A percentile compares a stretch with the other conserved stretches of the same genome.
These are phyloP conservation scores for Leucopsar rothschildi DNA, from an alignment of 2,113 vertebrate species.

Conservation along the genomic window DNA sequence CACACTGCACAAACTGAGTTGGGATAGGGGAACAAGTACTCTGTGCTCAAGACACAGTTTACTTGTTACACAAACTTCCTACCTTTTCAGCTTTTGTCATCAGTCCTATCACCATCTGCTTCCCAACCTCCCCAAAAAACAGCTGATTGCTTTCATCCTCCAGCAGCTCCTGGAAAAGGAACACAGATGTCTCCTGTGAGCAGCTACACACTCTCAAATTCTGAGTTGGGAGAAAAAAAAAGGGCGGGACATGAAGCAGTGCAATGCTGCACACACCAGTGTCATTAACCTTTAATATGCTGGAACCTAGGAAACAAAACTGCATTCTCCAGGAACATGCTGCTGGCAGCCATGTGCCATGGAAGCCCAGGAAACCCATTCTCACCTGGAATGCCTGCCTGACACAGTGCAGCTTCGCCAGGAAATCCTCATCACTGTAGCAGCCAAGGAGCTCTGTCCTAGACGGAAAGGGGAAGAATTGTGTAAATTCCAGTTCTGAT, in stretches of 20 bases:
- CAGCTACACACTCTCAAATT: not conserved
- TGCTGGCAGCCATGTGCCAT: not conserved
- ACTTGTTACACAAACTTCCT: not conserved
- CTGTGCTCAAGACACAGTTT: not conserved
- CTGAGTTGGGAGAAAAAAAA: not conserved
- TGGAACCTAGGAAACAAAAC: not conserved
- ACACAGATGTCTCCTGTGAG: not conserved
- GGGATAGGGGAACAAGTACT: not conserved
- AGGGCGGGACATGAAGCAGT: not conserved
- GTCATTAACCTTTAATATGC: not conserved
- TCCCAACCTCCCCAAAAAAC: constrained; percentile 95
- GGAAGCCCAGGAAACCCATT: accelerated
- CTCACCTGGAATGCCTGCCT: constrained; percentile 93
- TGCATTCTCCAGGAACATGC: not conserved
- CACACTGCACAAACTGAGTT: not conserved
- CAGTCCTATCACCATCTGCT: constrained; percentile 92
- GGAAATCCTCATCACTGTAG: constrained; percentile 93
- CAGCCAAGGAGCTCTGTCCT: constrained; percentile 91
- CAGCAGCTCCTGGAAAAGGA: constrained; percentile 80
- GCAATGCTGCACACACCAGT: not conserved
- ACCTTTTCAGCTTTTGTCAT: constrained; percentile 97
- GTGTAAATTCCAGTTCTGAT: not conserved
- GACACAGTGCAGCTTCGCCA: constrained; percentile 93
- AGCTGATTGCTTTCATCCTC: constrained; percentile 84
- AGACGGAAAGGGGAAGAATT: not conserved